These are phyloP conservation scores for Zelleria hepariella DNA, from an alignment of 2,888 invertebrate species.

Conservation along the genomic window DNA sequence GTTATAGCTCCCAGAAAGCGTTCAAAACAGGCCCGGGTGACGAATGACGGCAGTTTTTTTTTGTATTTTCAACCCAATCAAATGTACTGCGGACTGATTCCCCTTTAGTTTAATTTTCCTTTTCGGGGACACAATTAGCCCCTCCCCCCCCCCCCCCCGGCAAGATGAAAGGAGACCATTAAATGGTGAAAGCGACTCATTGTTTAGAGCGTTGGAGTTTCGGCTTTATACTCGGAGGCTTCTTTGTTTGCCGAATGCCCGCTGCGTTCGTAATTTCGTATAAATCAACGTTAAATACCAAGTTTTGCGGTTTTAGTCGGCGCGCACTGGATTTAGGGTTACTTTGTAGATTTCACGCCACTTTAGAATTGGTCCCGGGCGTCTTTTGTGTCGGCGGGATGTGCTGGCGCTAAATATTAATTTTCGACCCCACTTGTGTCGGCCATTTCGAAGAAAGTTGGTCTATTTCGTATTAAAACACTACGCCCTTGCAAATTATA, in stretches of 20 bases:
- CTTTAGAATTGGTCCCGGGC: not conserved
- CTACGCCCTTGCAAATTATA: no score
- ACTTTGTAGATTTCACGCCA: slow-evolving; percentile 6
- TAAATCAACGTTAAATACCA: slow-evolving; percentile 26
- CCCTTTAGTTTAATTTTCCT: not conserved
- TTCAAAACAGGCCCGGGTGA: no score
- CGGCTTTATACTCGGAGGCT: slow-evolving; percentile 14
- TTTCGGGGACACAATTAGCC: not conserved
- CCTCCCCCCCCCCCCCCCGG: not conserved
- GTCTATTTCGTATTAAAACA: not conserved
- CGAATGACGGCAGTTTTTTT: no score
- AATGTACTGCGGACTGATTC: not conserved
- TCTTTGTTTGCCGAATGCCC: slow-evolving; percentile 17
- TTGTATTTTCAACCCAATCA: no score
- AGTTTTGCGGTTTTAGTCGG: slow-evolving; percentile 19
- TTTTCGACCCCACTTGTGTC: not conserved
- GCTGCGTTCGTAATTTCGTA: slow-evolving; percentile 12
- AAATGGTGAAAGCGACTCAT: slow-evolving; percentile 3
- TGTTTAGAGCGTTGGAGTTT: slow-evolving; percentile 11
- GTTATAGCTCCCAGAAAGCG: no score
- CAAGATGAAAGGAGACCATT: slow-evolving; percentile 2
- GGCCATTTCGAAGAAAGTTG: not conserved
- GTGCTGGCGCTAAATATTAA: not conserved
- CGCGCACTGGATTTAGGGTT: slow-evolving; percentile 19
- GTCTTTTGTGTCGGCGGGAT: not conserved